Conservation (phyloP, 1,140 invertebrate species). For the Phthorimaea operculella region DNA sequence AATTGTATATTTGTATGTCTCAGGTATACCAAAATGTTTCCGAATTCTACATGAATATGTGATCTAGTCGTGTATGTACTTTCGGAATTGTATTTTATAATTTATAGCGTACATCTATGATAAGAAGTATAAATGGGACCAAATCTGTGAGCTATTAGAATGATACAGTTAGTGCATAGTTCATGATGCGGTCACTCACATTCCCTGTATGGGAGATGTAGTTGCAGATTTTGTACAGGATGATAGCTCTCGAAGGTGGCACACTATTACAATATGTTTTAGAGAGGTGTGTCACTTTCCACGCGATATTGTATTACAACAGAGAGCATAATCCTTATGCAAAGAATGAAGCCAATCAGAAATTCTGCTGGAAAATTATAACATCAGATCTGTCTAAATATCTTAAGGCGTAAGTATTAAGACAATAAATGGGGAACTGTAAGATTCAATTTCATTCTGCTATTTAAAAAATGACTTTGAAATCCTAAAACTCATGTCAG, state of each 20-base stretch:
- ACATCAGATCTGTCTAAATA: slow-evolving; percentile 51
- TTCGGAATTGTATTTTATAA: slow-evolving; percentile 66
- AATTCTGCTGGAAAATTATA: slow-evolving; percentile 36
- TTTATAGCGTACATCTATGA: slow-evolving; percentile 57
- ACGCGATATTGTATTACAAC: slow-evolving; percentile 48
- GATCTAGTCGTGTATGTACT: slow-evolving; percentile 67
- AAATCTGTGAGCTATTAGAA: slow-evolving; percentile 51
- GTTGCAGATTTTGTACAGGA: slow-evolving; percentile 35
- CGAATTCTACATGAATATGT: slow-evolving; percentile 67
- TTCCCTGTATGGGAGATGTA: slow-evolving; percentile 11
- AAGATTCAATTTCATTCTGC: slow-evolving; percentile 35
- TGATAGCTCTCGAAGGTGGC: slow-evolving; percentile 52
- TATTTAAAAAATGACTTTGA: slow-evolving; percentile 34
- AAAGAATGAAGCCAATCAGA: slow-evolving; percentile 26
- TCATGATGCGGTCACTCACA: slow-evolving; percentile 20
- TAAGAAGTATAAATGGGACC: slow-evolving; percentile 60
- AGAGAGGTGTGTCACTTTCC: slow-evolving; percentile 54
- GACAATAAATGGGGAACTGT: slow-evolving; percentile 1
- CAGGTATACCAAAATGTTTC: slow-evolving; percentile 64
- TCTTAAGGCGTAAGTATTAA: slow-evolving; percentile 30
- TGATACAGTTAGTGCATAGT: slow-evolving; percentile 29
- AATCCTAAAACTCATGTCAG: slow-evolving; percentile 23
- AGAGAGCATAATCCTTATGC: slow-evolving; percentile 44
- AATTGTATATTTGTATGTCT: slow-evolving; percentile 55
- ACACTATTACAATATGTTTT: slow-evolving; percentile 63